These are phyloP conservation scores for Epinephelus awoara DNA, from an alignment of 2,797 vertebrate species.

Conservation along the genomic window DNA sequence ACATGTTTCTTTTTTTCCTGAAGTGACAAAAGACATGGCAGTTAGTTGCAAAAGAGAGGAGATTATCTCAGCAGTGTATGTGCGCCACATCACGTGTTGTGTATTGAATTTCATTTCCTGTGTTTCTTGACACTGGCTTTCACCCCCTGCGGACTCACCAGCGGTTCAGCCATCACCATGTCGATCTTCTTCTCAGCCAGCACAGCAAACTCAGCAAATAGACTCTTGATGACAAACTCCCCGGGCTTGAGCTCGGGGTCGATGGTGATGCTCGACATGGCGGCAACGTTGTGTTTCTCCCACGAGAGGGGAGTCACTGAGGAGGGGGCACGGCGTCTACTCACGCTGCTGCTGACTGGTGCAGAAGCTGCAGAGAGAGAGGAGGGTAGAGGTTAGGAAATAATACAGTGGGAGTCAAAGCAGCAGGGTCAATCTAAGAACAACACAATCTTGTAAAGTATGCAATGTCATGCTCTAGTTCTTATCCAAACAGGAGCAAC, in stretches of 20 bases:
- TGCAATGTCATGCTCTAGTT: slow-evolving; percentile 22
- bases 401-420: slow-evolving; percentile 35
- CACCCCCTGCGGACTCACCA: slow-evolving; percentile 89
- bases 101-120: slow-evolving; percentile 57
- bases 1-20: slow-evolving; percentile 23
- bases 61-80: slow-evolving; percentile 34
- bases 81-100: slow-evolving; percentile 18
- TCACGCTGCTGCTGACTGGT: slow-evolving; percentile 90
- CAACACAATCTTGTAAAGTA: slow-evolving; percentile 20
- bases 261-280: slow-evolving; percentile 99
- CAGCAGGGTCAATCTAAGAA: slow-evolving; percentile 35
- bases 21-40: slow-evolving; percentile 13
- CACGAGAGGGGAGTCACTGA: slow-evolving; percentile 87
- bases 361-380: slow-evolving; percentile 87
- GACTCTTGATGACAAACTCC: slow-evolving; percentile 99
- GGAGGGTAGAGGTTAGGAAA: slow-evolving; percentile 56
- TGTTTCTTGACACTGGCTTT: slow-evolving; percentile 32
- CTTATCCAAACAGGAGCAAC: slow-evolving; percentile 39
- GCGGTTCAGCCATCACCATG: slow-evolving; percentile 99
- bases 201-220: slow-evolving; percentile 99
- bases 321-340: slow-evolving; percentile 91
- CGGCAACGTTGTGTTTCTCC: slow-evolving; percentile 90
- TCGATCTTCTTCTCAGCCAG: slow-evolving; percentile 99
- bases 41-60: slow-evolving; percentile 48
- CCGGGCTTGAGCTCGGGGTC: slow-evolving; percentile 99